phyloP scores from a whole-genome alignment of 2,888 invertebrate genomes.

The Sialis fuliginosa region DNA sequence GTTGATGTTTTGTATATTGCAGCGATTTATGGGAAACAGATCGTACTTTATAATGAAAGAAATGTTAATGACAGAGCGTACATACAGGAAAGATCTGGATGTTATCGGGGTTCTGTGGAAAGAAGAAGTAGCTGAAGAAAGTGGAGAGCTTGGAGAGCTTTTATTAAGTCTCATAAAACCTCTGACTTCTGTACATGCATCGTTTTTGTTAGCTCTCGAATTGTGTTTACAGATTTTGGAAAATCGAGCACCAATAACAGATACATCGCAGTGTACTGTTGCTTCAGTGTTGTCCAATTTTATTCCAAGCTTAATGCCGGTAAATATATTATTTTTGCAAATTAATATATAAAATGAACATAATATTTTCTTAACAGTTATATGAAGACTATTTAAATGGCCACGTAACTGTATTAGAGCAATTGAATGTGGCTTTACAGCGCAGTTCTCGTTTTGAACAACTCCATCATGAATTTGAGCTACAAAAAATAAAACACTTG shows the following conservation, averaged over 20 bases:
- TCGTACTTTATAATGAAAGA: slow-evolving; percentile 81
- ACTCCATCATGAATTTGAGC: slow-evolving; percentile 59
- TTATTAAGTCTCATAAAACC: slow-evolving; percentile 45
- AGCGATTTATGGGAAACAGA: slow-evolving; percentile 27
- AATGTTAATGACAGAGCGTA: slow-evolving; percentile 86
- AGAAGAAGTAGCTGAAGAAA: slow-evolving; percentile 39
- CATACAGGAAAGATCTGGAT: slow-evolving; percentile 87
- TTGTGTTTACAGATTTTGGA: slow-evolving; percentile 58
- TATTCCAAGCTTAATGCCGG: slow-evolving; percentile 40
- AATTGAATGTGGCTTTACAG: slow-evolving; percentile 60
- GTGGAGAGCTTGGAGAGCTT: slow-evolving; percentile 36
- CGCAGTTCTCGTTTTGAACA: slow-evolving; percentile 50
- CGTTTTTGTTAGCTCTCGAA: slow-evolving; percentile 63
- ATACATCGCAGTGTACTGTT: slow-evolving; percentile 29
- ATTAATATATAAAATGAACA: slow-evolving; percentile 2
- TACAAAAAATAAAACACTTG: slow-evolving; percentile 70
- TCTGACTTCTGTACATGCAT: slow-evolving; percentile 65
- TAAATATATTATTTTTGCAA: slow-evolving; percentile 16
- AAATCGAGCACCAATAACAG: slow-evolving; percentile 33
- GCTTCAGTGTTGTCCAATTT: slow-evolving; percentile 60
- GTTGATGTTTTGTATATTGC: no score
- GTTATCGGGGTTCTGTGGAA: slow-evolving; percentile 74
- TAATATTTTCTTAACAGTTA: slow-evolving; percentile 25
- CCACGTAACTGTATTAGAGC: slow-evolving; percentile 58
- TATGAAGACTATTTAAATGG: slow-evolving; percentile 57